Conservation (phyloP, 1,140 invertebrate genomes). For the Drosophila littoralis region DNA sequence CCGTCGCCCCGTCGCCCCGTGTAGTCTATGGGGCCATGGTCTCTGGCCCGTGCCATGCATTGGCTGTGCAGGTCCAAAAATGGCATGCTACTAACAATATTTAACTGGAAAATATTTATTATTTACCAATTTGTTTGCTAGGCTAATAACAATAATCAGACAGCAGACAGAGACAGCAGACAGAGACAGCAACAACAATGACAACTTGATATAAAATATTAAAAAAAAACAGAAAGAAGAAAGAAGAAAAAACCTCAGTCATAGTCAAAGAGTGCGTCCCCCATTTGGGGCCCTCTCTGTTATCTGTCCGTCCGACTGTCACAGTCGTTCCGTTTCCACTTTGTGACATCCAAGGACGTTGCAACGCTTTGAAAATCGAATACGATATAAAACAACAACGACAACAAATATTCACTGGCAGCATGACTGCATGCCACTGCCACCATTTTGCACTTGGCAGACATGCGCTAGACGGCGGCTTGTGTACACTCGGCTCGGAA, state of each 20-base stretch:
- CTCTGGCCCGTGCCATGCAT: conserved; percentile 52
- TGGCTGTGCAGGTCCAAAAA: conserved; percentile 67
- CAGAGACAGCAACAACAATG: conserved; percentile 32
- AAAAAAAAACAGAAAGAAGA: conserved; percentile 2
- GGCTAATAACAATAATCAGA: conserved; percentile 84
- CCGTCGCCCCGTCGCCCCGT: conserved; percentile 13
- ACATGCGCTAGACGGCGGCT: conserved; percentile 76
- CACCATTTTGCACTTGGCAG: conserved; percentile 70
- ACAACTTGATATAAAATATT: conserved; percentile 49
- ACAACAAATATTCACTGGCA: conserved; percentile 56
- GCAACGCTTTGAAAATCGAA: conserved; percentile 77
- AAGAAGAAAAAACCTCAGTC: conserved; percentile 62
- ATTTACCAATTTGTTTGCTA: conserved; percentile 84
- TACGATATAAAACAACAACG: conserved; percentile 58
- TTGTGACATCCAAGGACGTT: conserved; percentile 67
- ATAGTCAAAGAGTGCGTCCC: conserved; percentile 52
- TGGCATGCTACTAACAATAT: conserved; percentile 83
- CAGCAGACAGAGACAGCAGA: conserved; percentile 13
- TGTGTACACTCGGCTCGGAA: conserved; percentile 70
- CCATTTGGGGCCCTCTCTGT: conserved; percentile 15
- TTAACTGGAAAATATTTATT: conserved; percentile 84
- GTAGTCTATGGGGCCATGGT: conserved; percentile 21
- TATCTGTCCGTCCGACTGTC: conserved; percentile 3
- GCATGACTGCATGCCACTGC: conserved; percentile 52
- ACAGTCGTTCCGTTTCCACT: neutral